Conservation (phyloP, 1,140 invertebrate species). For the Orchestia grillus region DNA sequence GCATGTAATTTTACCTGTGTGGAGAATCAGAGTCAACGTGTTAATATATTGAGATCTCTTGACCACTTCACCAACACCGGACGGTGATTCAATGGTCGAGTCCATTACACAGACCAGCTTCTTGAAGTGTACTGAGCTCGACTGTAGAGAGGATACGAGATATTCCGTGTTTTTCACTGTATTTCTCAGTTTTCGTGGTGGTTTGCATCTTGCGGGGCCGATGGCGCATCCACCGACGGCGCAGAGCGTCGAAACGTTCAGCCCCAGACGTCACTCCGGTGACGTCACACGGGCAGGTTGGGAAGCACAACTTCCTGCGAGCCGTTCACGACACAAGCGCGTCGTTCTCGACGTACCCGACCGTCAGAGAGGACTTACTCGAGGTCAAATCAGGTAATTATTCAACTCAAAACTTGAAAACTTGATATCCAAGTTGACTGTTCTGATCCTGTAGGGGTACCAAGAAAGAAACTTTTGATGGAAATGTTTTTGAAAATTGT, state of each 20-base stretch:
- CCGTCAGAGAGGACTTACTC: not conserved
- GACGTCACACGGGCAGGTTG: not conserved
- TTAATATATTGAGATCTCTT: no score
- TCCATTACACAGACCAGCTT: no score
- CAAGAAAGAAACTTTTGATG: no score
- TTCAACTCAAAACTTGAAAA: not conserved
- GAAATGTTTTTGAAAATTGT: no score
- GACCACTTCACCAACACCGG: no score
- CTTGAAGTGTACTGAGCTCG: no score
- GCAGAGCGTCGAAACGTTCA: not conserved
- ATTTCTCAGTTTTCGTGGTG: slow-evolving; percentile 27
- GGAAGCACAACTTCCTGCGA: not conserved
- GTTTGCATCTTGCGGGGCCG: not conserved
- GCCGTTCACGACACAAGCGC: not conserved
- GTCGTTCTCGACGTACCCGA: not conserved
- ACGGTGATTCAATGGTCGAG: no score
- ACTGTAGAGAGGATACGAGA: not conserved
- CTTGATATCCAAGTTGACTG: not conserved
- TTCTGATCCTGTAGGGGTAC: no score
- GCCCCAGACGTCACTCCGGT: not conserved
- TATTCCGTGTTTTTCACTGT: not conserved
- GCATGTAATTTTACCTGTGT: no score
- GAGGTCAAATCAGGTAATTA: not conserved
- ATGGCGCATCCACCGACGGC: slow-evolving; percentile 17
- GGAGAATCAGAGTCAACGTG: no score